Percentiles rank a stretch among this genome's conserved stretches.
phyloP scores from a whole-genome alignment of 2,113 vertebrate genomes.

The Tylochromis polylepis region DNA sequence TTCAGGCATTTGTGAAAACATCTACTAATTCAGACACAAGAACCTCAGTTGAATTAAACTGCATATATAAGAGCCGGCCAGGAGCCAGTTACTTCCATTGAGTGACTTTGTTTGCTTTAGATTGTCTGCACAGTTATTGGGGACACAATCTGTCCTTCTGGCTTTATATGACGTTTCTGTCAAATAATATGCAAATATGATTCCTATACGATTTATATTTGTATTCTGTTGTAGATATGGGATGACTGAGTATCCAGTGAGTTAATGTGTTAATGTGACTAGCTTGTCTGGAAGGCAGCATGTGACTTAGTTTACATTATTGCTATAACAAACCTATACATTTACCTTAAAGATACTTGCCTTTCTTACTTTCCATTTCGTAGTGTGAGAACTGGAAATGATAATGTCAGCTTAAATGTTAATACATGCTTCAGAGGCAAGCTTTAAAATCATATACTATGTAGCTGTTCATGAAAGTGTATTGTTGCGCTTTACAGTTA shows the following conservation, averaged over 20 bases:
- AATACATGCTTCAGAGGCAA: neutral
- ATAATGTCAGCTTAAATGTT: neutral
- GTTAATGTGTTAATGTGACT: neutral
- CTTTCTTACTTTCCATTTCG: neutral
- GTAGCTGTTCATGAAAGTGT: neutral
- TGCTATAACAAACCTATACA: neutral
- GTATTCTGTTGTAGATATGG: neutral
- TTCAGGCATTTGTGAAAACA: neutral
- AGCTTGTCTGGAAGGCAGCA: neutral
- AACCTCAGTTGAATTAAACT: neutral
- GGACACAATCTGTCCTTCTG: neutral
- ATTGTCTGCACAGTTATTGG: neutral
- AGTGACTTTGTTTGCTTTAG: neutral
- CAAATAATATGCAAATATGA: neutral
- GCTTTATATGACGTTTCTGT: neutral
- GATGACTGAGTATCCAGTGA: neutral
- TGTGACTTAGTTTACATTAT: neutral
- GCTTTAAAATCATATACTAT: neutral
- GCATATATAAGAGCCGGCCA: neutral
- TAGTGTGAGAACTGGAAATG: neutral
- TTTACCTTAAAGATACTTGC: neutral
- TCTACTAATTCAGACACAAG: neutral
- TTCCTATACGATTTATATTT: neutral
- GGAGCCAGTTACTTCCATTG: neutral
- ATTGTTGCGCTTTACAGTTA: neutral